phyloP scores from a whole-genome alignment of 2,113 vertebrate species.

The Gambusia holbrooki region DNA sequence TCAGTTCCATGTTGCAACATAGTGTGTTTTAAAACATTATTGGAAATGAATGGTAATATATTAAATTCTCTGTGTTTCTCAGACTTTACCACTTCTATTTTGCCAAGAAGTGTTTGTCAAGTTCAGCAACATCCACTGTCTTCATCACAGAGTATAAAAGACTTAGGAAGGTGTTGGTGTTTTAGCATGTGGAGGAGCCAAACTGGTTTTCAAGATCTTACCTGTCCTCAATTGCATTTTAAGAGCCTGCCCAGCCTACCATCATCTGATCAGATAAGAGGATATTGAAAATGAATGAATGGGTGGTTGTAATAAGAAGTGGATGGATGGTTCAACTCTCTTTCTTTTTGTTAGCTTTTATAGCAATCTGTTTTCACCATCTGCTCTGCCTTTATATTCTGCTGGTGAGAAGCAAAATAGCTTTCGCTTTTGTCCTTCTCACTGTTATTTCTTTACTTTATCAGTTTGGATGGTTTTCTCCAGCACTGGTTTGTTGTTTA shows the following conservation, averaged over 20 bases:
- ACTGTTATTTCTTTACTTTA: slow-evolving; percentile 31
- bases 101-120: background rate
- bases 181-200: background rate
- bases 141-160: background rate
- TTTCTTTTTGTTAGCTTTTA: slow-evolving; percentile 28
- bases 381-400: slow-evolving; percentile 42
- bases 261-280: background rate
- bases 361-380: slow-evolving; percentile 40
- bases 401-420: slow-evolving; percentile 46
- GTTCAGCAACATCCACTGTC: background rate
- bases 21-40: too few relatives aligned
- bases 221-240: background rate
- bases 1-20: too few relatives aligned
- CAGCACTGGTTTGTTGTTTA: background rate
- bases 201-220: background rate
- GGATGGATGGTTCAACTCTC: slow-evolving; percentile 14
- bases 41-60: too few relatives aligned
- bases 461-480: slow-evolving; percentile 19
- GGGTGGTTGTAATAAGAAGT: slow-evolving; percentile 27
- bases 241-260: background rate
- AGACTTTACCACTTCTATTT: background rate
- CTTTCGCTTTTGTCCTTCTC: slow-evolving; percentile 35
- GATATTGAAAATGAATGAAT: slow-evolving; percentile 16
- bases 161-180: too few relatives aligned
- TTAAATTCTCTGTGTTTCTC: background rate